These are phyloP conservation scores for Eilema sororculum DNA, from an alignment of 2,888 invertebrate species.

Conservation along the genomic window DNA sequence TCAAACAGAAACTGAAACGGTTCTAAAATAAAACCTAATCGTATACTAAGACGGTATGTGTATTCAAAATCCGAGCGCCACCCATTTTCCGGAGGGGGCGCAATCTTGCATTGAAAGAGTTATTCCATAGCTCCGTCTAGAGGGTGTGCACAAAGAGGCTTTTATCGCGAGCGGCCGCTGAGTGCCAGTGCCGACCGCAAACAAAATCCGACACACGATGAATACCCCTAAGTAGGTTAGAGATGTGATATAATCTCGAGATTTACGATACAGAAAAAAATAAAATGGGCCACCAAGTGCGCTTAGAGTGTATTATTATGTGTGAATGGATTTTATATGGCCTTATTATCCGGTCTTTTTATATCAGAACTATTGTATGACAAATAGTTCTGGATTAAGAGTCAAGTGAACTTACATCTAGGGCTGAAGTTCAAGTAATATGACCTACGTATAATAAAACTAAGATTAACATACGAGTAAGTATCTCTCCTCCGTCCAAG, in stretches of 20 bases:
- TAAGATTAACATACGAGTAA: background rate
- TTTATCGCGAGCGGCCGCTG: conserved; percentile 71
- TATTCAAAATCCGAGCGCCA: conserved; percentile 45
- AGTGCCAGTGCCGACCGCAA: conserved; percentile 61
- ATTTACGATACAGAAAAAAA: conserved; percentile 55
- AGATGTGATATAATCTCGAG: conserved; percentile 62
- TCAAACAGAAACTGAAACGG: background rate
- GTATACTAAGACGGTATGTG: conserved; percentile 25
- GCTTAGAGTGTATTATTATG: conserved; percentile 38
- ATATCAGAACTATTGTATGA: conserved; percentile 11
- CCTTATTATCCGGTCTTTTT: conserved; percentile 15
- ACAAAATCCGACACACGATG: conserved; percentile 72
- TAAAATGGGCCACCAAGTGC: conserved; percentile 28
- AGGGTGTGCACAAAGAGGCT: conserved; percentile 76
- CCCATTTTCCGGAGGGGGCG: conserved; percentile 57
- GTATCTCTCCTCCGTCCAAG: background rate
- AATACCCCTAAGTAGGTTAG: conserved; percentile 70
- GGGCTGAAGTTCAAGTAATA: background rate
- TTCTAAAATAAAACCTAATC: conserved; percentile 20
- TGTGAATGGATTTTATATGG: conserved; percentile 37
- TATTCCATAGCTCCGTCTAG: conserved; percentile 60
- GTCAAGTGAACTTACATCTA: background rate
- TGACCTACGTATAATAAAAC: background rate
- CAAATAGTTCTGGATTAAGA: conserved; percentile 1
- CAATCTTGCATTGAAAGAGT: conserved; percentile 76